Conservation (phyloP, 2,797 vertebrate species). For the Holocentrus rufus region DNA sequence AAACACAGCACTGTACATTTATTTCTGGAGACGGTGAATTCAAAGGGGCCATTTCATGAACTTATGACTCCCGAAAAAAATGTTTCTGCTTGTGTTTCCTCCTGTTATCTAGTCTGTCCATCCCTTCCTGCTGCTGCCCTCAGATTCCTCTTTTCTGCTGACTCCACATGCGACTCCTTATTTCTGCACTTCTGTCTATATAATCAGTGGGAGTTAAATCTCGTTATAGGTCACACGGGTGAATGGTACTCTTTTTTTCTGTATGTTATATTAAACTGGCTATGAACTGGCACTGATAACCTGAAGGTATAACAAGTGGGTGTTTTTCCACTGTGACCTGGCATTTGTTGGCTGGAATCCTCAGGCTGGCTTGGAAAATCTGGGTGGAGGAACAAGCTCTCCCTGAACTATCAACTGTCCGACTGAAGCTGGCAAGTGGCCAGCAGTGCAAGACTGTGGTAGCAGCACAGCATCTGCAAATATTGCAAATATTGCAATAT, state of each 20-base stretch:
- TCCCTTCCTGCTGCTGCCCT: constrained; percentile 63
- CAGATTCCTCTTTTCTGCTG: constrained; percentile 34
- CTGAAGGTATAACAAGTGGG: background rate
- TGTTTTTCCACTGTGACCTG: background rate
- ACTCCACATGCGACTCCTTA: constrained; percentile 19
- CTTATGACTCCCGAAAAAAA: constrained; percentile 23
- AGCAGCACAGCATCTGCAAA: no score
- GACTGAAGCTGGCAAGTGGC: background rate
- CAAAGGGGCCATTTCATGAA: constrained; percentile 18
- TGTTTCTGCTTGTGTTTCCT: constrained; percentile 30
- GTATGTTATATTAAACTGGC: background rate
- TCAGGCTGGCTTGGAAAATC: background rate
- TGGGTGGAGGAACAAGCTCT: background rate
- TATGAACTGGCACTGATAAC: background rate
- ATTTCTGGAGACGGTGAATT: background rate
- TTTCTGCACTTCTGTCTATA: background rate
- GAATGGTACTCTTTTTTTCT: background rate
- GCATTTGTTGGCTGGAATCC: background rate
- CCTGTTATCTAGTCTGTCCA: constrained; percentile 60
- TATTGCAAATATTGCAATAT: no score
- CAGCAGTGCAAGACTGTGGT: no score
- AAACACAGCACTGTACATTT: background rate
- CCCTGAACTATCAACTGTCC: background rate
- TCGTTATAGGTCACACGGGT: background rate
- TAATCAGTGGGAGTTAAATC: constrained; percentile 17